Base-by-base conservation (phyloP, 2,888 invertebrate species). In the Agrotis clavis region DNA sequence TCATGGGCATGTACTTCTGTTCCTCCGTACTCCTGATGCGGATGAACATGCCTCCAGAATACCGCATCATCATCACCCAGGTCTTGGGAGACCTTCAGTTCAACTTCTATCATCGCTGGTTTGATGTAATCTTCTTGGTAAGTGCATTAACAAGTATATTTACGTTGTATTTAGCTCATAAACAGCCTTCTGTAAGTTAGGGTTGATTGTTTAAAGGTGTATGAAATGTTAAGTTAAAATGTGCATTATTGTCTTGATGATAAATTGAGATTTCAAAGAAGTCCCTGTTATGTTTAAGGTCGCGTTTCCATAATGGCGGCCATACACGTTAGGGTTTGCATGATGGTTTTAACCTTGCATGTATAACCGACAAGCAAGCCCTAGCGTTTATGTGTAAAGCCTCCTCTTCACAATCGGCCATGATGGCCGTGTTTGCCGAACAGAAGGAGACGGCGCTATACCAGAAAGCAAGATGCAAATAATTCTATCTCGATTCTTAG, bases 1-100 rank as follows among this genome's bases (percentile, higher is more conserved):
- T 99, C 87, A 99, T 99, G 99, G 99, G 99, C 53, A 99, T 99
- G 99, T 99, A 99, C 92, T 99, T 99, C 95, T 99, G 99, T 67
- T 99, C 99, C 0, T 99, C 99, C 0, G 99, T 99, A 0, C 97
- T 99, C 0, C 95, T 99, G 54, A 99, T 99, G 98, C 96, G 99
- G 47, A 99, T 99, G 99, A 99, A 99, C 92, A 99, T 99, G 99
- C 99, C 99, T 0, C 97, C 98, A 0, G 99, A 99, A 92, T 99
- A 99, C 93, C 97, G 99, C 51, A 98, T 98, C 61, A 99, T 99
- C 64, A 97, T 97, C 69, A 97, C 97, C 0, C 97, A 97, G 96
- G 99, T 99, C 0, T 94, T 99, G 21, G 99, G 99, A 1, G 99
- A 99, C 91, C 95, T 99, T 77, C 99, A 99, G 93, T 99, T 99